These are phyloP conservation scores for Drosophila tripunctata DNA, from an alignment of 2,888 invertebrate species.

Conservation along the genomic window DNA sequence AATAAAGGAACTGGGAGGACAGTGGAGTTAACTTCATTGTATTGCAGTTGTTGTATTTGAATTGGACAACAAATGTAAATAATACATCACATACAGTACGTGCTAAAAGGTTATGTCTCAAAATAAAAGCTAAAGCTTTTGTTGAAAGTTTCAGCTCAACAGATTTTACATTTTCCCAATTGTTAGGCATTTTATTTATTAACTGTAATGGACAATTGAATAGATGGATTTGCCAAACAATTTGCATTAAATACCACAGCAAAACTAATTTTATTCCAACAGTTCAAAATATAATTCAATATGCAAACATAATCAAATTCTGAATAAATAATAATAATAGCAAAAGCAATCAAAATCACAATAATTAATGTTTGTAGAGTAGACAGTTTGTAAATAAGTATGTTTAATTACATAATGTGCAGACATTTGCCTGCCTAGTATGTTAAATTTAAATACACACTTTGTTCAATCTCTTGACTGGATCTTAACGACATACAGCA, in stretches of 20 bases:
- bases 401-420: slow-evolving; percentile 5
- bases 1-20: neutral
- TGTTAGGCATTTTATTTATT: slow-evolving; percentile 38
- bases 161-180: slow-evolving; percentile 38
- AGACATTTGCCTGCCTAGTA: neutral
- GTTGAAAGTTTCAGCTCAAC: slow-evolving; percentile 40
- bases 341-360: neutral
- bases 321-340: slow-evolving; percentile 12
- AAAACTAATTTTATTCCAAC: slow-evolving; percentile 4
- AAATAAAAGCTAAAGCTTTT: neutral
- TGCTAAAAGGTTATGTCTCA: slow-evolving; percentile 35
- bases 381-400: neutral
- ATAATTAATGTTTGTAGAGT: neutral
- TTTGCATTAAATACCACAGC: slow-evolving; percentile 4
- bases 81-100: slow-evolving; percentile 51
- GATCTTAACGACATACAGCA: no score
- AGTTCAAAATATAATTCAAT: slow-evolving; percentile 2
- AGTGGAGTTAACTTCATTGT: slow-evolving; percentile 28
- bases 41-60: slow-evolving; percentile 57
- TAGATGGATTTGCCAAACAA: neutral
- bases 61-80: slow-evolving; percentile 61
- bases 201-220: slow-evolving; percentile 12
- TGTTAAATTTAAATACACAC: no score
- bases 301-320: neutral
- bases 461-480: no score